Percentiles rank a stretch among this genome's conserved stretches.
phyloP scores from a whole-genome alignment of 2,113 vertebrate species.

The Meles meles region DNA sequence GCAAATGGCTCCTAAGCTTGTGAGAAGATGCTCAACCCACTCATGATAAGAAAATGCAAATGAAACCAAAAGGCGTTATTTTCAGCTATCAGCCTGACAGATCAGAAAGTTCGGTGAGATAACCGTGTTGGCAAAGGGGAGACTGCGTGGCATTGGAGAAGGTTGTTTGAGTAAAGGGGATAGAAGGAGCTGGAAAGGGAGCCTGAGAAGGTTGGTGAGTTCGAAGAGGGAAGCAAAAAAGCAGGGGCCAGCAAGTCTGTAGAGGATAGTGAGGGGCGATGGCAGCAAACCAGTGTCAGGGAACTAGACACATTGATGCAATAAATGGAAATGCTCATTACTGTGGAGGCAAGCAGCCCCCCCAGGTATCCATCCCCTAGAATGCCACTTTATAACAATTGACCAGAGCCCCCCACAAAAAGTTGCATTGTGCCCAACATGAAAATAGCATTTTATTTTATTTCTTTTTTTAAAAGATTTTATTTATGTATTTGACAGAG shows the following conservation, averaged over 20 bases:
- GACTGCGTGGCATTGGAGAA: not conserved
- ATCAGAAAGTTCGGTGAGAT: not conserved
- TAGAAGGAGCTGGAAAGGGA: not conserved
- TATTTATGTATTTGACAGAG: too few relatives aligned
- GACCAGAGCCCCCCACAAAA: not conserved
- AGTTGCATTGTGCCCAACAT: not conserved
- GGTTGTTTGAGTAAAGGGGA: not conserved
- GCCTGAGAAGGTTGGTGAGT: not conserved
- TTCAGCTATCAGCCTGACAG: not conserved
- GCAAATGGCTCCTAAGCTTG: conserved; percentile 35
- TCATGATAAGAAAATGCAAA: conserved; percentile 6
- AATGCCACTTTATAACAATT: not conserved
- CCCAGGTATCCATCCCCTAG: too few relatives aligned
- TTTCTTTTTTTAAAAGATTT: too few relatives aligned
- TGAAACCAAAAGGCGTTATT: not conserved
- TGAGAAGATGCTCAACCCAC: conserved; percentile 3
- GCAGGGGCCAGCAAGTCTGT: not conserved
- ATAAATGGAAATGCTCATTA: not conserved
- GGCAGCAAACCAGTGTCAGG: not conserved
- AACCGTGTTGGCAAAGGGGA: not conserved
- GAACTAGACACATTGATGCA: not conserved
- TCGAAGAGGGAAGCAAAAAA: not conserved
- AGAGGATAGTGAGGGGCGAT: not conserved
- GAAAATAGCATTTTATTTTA: not conserved
- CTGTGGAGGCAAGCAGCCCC: not conserved